These are phyloP conservation scores for Abrostola triplasia DNA, from an alignment of 2,888 invertebrate species.

Conservation along the genomic window DNA sequence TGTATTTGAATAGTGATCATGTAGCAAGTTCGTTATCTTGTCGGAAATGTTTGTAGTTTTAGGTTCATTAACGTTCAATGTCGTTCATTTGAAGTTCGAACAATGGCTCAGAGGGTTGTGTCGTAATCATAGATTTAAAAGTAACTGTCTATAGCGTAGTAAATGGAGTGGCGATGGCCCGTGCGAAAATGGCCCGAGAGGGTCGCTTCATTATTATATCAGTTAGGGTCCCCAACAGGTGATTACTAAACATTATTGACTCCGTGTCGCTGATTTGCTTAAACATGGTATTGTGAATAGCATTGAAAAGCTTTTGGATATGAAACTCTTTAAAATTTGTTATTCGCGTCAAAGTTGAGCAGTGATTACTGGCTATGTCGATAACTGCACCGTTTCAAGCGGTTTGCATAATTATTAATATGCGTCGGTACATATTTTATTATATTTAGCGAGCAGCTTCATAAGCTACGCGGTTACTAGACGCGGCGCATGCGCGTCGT, in stretches of 20 bases:
- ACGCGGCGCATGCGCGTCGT: constrained; percentile 67
- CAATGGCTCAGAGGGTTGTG: constrained; percentile 46
- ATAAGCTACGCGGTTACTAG: constrained; percentile 53
- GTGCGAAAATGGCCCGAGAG: constrained; percentile 34
- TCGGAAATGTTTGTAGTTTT: constrained; percentile 45
- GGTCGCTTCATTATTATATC: constrained; percentile 44
- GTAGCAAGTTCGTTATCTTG: constrained; percentile 46
- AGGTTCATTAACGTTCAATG: constrained; percentile 41
- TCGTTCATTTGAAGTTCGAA: constrained; percentile 43
- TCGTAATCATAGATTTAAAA: constrained; percentile 48
- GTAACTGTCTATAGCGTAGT: constrained; percentile 37
- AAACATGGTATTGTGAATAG: background rate
- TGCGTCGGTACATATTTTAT: constrained; percentile 41
- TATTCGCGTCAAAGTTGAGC: constrained; percentile 14
- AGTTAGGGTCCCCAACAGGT: constrained; percentile 43
- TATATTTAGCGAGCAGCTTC: constrained; percentile 54
- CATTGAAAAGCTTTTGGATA: constrained; percentile 2
- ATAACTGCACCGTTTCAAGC: constrained; percentile 29
- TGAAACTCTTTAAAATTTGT: constrained; percentile 7
- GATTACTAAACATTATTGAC: constrained; percentile 24
- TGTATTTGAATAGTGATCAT: constrained; percentile 44
- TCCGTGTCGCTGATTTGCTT: constrained; percentile 7
- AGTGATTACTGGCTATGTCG: constrained; percentile 22
- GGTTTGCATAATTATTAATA: constrained; percentile 49
- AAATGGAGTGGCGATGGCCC: constrained; percentile 33